Percentiles rank a stretch among this genome's conserved stretches.
These are phyloP conservation scores for Dinomys branickii DNA, from an alignment of 2,113 vertebrate genomes.

Conservation along the genomic window DNA sequence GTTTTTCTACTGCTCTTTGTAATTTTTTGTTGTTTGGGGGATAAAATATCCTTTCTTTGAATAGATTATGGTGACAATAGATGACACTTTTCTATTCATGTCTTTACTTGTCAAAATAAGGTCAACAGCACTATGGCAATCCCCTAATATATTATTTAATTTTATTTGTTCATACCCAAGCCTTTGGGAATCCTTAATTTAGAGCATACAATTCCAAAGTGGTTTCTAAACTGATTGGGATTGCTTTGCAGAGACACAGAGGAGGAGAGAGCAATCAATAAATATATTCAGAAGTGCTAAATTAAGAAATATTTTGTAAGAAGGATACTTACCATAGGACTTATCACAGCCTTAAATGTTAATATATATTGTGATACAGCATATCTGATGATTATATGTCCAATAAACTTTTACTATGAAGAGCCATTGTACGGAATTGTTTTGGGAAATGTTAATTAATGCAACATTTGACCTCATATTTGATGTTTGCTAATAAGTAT, in stretches of 20 bases:
- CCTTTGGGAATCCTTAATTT: background rate
- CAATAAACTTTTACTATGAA: background rate
- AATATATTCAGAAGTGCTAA: background rate
- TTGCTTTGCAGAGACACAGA: background rate
- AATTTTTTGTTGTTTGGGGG: background rate
- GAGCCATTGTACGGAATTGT: background rate
- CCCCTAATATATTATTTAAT: background rate
- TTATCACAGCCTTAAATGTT: background rate
- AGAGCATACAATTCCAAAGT: background rate
- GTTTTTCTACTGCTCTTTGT: background rate
- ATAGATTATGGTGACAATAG: background rate
- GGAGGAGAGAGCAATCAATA: background rate
- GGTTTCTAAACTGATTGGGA: background rate
- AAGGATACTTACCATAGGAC: background rate
- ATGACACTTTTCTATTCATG: background rate
- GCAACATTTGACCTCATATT: background rate
- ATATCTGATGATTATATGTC: background rate
- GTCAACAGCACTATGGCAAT: background rate
- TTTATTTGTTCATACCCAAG: background rate
- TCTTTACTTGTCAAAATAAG: slow-evolving; percentile 26
- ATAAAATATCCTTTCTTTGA: background rate
- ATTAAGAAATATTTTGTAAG: background rate
- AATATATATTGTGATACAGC: background rate
- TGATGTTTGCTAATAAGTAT: background rate
- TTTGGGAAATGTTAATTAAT: background rate